Percentiles rank a stretch among this genome's conserved stretches.
Conservation (phyloP, 2,888 invertebrate species). For the Rhimphoctona megacephalus region DNA sequence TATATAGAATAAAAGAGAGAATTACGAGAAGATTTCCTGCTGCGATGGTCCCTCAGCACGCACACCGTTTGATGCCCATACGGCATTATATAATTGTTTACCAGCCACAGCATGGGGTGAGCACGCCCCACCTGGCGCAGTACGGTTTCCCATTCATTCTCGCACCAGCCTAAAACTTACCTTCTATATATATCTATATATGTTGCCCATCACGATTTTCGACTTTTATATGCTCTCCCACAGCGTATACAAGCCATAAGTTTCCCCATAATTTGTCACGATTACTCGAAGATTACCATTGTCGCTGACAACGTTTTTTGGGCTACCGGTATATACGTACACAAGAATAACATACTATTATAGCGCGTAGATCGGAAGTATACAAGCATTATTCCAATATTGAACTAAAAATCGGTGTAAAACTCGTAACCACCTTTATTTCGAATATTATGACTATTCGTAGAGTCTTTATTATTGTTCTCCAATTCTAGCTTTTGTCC, state of each 20-base stretch:
- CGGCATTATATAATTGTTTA: slow-evolving; percentile 81
- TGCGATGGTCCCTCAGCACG: slow-evolving; percentile 55
- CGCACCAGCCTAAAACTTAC: slow-evolving; percentile 47
- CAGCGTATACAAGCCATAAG: slow-evolving; percentile 68
- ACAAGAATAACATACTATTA: slow-evolving; percentile 36
- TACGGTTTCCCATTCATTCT: slow-evolving; percentile 77
- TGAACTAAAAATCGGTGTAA: not conserved
- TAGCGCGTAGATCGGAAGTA: not conserved
- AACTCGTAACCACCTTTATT: not conserved
- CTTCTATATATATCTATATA: not conserved
- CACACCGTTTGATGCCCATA: slow-evolving; percentile 55
- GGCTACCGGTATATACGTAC: slow-evolving; percentile 69
- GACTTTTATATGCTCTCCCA: slow-evolving; percentile 46
- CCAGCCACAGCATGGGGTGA: slow-evolving; percentile 75
- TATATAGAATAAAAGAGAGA: not conserved
- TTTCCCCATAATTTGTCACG: slow-evolving; percentile 82
- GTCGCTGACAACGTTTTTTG: slow-evolving; percentile 81
- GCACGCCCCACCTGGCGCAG: slow-evolving; percentile 81
- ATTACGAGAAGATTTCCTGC: slow-evolving; percentile 59
- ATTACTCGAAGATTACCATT: slow-evolving; percentile 82
- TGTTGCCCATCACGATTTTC: slow-evolving; percentile 30
- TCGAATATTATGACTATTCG: not conserved
- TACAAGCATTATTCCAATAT: not conserved
- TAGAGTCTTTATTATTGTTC: not conserved
- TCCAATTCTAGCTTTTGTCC: not conserved